A percentile compares a stretch with the other conserved stretches of the same genome.
Conservation (phyloP, 2,888 invertebrate species). For the Sarcophaga carnaria region DNA sequence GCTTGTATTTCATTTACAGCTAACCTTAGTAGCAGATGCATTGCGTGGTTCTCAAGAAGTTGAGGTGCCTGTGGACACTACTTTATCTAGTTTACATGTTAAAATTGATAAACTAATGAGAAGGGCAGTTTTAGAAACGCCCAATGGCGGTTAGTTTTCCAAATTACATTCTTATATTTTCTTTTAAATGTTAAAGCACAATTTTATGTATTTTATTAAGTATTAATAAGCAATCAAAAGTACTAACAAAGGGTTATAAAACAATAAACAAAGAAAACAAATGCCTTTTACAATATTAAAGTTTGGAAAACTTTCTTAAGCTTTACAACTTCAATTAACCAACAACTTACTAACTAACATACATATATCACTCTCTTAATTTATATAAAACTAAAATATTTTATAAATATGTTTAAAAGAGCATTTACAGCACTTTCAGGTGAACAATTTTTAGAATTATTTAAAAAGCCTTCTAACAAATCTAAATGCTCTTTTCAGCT, state of each 20-base stretch:
- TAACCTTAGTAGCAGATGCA: slow-evolving; percentile 78
- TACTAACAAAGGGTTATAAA: slow-evolving; percentile 62
- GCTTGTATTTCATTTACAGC: slow-evolving; percentile 69
- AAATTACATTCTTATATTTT: slow-evolving; percentile 51
- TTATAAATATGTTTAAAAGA: background rate
- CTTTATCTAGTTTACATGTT: slow-evolving; percentile 80
- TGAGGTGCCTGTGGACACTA: slow-evolving; percentile 80
- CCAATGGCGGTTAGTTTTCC: slow-evolving; percentile 82
- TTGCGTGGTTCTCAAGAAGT: slow-evolving; percentile 79
- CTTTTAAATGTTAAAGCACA: slow-evolving; percentile 58
- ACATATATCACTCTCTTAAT: background rate
- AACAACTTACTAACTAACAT: slow-evolving; percentile 23
- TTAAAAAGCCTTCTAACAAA: background rate
- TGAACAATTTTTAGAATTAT: background rate
- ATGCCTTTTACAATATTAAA: slow-evolving; percentile 44
- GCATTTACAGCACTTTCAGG: background rate
- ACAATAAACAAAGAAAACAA: slow-evolving; percentile 7
- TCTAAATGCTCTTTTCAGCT: background rate
- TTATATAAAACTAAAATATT: background rate
- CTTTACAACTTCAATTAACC: slow-evolving; percentile 61
- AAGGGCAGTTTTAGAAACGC: slow-evolving; percentile 79
- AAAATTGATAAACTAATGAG: slow-evolving; percentile 80
- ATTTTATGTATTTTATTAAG: slow-evolving; percentile 48
- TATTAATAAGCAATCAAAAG: slow-evolving; percentile 16
- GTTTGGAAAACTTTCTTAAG: slow-evolving; percentile 48